Base-by-base conservation (phyloP, 2,797 vertebrate species). In the Crenuchus spilurus region DNA sequence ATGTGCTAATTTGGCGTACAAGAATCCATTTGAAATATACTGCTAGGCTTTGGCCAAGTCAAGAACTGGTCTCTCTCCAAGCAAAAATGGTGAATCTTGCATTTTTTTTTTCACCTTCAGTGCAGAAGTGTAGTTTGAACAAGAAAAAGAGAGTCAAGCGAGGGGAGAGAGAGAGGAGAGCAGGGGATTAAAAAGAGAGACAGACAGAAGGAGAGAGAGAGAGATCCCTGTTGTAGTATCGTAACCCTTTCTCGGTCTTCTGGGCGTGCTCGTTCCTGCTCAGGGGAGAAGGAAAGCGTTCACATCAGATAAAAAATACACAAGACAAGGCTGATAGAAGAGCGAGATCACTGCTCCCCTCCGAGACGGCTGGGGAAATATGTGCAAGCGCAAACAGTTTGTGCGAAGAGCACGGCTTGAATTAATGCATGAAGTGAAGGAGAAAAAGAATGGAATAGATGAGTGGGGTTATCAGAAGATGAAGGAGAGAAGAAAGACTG, bases 301-400 rank as follows among this genome's bases (percentile, higher is more conserved):
- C 86, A 82, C 87, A 55, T 60, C 84, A 87, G 82, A 79, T 79
- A 81, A 84, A 86, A 90, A 89, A 90, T 85, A 88, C 84, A 90
- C 87, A 91, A 84, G 82, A 85, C 82, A 81, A 84, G 83, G 85
- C 75, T 35, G 58, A 82, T 82, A 89, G 86, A 87, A 66, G 79
- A 87, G 83, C 46, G 78, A 89, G 90, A 91, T 89, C 79, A 81
- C 77, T 79, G 52, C 79, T 86, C 78, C 84, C 86, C 87, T 86
- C 55, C 74, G 89, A 90, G 90, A 89, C 82, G 7, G 82, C 87
- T 73, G 77, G 82, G 85, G 82, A 84, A 87, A 83, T 87, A 88
- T 88, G 78, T 88, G 83, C 87, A 76, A 73, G 82, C 79, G 51
- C 85, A 89, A 88, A 89, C 84, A 85, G 80, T 88, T 84, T 88